Base-by-base conservation (phyloP, 2,113 vertebrate genomes). In the Tauraco erythrolophus region DNA sequence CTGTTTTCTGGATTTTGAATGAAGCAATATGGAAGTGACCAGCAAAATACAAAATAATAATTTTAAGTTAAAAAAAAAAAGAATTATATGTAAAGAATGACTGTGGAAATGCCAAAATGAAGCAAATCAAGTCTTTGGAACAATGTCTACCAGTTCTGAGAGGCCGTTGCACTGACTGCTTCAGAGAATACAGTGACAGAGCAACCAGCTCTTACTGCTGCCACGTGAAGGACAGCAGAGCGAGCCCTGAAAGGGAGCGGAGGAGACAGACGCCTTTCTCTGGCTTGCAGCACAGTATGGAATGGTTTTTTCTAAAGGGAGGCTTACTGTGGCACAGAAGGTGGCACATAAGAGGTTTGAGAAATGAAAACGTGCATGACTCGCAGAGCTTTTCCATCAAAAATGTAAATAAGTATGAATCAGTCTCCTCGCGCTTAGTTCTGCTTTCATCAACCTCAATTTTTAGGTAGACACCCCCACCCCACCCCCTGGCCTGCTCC, bases 1-100 rank as follows among this genome's bases (percentile, higher is more conserved):
- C 98, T 98, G 92, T 97, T 95, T 97, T 98, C 98, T 98, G 98
- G 98, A 98, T 98, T 98, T 98, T 98, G 98, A 98, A 98, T 97
- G 98, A 99, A 99, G 98, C 98, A 98, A 99, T 99, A 99, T 98
- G 98, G 94, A 98, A 98, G 97, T 66, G 98, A 98, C 98, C 98
- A 98, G 98, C 98, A 98, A 97, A 98, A 97, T 93, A 80, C 95
- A 75, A 92, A 95, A 94, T 76, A 98, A 51, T 97, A 94, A 97
- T 97, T 97, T 97, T 97, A 98, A 98, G 79, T 97, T 96, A 94
- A 94, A 84, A 77, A 92, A 96, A 97, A 89, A 45, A 90, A 14
- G 19, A 94, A 91, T 96, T 91, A 11, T 91, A 86, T 96, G 85
- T 97, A 95, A 98, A 97, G 86, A 92, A 88, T 96, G 96, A 98